Evolutionary conservation across 2,797 vertebrate species (phyloP), one percentile per base, ranked within the genome.

Genomic region (Calcarius lapponicus): DNA sequence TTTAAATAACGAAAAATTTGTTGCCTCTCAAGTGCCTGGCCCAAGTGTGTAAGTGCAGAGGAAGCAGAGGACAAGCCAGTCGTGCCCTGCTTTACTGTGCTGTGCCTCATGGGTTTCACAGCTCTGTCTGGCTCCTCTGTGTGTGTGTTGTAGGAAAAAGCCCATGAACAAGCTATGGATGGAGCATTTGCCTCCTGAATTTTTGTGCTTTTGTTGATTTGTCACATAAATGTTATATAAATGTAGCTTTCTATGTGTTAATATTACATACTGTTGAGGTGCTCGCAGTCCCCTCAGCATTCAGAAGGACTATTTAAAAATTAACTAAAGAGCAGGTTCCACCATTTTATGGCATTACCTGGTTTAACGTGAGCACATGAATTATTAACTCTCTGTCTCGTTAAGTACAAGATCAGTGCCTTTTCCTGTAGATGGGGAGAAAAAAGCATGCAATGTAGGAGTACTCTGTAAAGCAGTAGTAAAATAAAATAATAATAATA

Each of bases 341-440:
- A 96, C 95, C 92, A 97, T 98, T 98, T 98, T 98, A 98, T 98
- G 98, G 98, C 97, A 97, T 98, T 99, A 99, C 99, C 99, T 99
- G 99, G 98, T 98, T 98, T 98, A 99, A 99, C 98, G 98, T 97
- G 98, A 97, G 96, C 93, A 76, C 72, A 87, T 99, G 97, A 99
- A 99, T 99, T 98, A 99, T 99, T 99, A 97, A 99, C 98, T 97
- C 90, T 95, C 97, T 97, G 90, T 97, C 97, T 97, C 92, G 97
- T 96, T 97, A 98, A 97, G 97, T 97, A 97, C 92, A 95, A 94
- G 96, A 97, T 97, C 97, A 95, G 90, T 98, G 96, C 94, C 92
- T 97, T 97, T 97, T 92, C 78, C 95, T 96, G 94, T 62, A 97
- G 97, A 97, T 96, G 94, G 73, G 60, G 43, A 80, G 71, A 31